Evolutionary conservation across 2,797 vertebrate species (phyloP), one percentile per base, ranked within the genome.

Genomic region (Tamandua tetradactyla): DNA sequence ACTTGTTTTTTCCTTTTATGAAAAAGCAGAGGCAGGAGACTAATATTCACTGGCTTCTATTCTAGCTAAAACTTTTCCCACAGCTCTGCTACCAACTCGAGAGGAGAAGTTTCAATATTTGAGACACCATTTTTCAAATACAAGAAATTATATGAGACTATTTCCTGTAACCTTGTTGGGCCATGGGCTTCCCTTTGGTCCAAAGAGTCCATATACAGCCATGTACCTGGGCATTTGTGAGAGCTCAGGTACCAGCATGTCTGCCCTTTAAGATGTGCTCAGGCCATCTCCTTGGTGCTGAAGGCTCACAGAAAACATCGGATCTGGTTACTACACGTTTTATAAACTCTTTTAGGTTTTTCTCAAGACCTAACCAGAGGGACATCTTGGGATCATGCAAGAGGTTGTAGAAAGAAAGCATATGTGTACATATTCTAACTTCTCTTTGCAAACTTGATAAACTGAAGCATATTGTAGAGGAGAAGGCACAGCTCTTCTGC

Each of bases 61-160:
- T 97, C 96, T 95, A 95, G 94, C 95, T 76, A 76, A 97, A 97
- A 95, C 79, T 94, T 97, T 97, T 96, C 97, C 92, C 62, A 87
- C 72, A 91, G 4, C 83, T 90, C 74, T 96, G 55, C 57, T 96
- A 94, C 96, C 98, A 97, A 0, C 89, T 96, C 71, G 81, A 94
- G 81, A 96, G 97, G 44, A 79, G 81, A 95, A 95, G 71, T 81
- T 96, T 97, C 94, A 74, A 0, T 93, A 96, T 96, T 96, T 88
- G 74, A 81, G 87, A 84, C 49, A 94, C 92, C 91, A 55, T 14
- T 98, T 42, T 96, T 82, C 92, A 91, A 71, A 94, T 72, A 57
- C 79, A 72, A 40, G 25, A 68, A 71, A 78, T 87, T 61, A 85
- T 37, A 37, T 64, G 80, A 66, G 78, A 40, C 69, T 61, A 61